Evolutionary conservation across 2,888 invertebrate species (phyloP).

Genomic region (Camptogramma bilineatum): DNA sequence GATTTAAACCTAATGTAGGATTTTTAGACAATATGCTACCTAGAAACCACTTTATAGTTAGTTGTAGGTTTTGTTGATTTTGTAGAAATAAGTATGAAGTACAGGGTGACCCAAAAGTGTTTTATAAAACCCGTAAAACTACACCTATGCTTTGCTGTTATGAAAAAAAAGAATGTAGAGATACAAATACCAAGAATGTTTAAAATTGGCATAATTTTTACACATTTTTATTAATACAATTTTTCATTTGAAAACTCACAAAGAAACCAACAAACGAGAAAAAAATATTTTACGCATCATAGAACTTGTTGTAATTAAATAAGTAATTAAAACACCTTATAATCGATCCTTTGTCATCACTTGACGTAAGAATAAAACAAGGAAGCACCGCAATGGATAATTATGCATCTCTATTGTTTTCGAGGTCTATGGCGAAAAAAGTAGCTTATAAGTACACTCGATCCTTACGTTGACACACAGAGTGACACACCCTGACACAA

Average conservation of each 20-base stretch:
- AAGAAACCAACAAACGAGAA: not conserved
- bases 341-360: not conserved
- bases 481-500: conserved; percentile 37
- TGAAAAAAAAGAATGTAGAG: not conserved
- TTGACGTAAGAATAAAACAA: conserved; percentile 21
- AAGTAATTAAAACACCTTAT: not conserved
- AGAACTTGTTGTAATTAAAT: not conserved
- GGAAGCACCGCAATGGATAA: conserved; percentile 22
- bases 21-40: too few relatives aligned
- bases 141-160: not conserved
- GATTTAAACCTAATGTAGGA: too few relatives aligned
- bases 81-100: not conserved
- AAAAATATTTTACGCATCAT: not conserved
- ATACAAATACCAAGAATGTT: not conserved
- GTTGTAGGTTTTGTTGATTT: not conserved
- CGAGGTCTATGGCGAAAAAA: conserved; percentile 42
- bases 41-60: not conserved
- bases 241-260: not conserved
- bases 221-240: not conserved
- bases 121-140: not conserved
- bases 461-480: conserved; percentile 32
- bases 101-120: not conserved
- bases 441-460: conserved; percentile 41
- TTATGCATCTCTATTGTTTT: conserved; percentile 46
- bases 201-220: not conserved